Conservation (phyloP, 2,113 vertebrate species). For the Bos javanicus region DNA sequence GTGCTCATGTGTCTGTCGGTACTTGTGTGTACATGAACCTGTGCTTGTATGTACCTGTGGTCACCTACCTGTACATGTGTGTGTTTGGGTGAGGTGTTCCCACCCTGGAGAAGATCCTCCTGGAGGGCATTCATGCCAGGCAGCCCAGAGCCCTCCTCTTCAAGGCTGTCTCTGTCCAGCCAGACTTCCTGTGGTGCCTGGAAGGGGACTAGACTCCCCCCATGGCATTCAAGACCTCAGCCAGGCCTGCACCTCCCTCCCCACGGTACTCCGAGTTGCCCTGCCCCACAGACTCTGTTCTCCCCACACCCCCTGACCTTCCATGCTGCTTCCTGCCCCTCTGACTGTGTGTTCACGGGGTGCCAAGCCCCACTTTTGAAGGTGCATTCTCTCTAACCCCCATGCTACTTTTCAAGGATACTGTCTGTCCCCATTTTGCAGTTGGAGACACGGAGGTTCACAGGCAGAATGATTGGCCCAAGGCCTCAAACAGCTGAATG, state of each 20-base stretch:
- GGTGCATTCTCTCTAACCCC: background rate
- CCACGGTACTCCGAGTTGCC: fast-evolving
- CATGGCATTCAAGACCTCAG: background rate
- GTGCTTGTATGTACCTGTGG: background rate
- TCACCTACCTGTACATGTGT: fast-evolving
- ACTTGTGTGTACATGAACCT: background rate
- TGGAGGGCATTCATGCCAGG: background rate
- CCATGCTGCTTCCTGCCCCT: background rate
- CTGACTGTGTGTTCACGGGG: background rate
- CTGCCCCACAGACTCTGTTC: background rate
- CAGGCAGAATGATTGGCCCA: background rate
- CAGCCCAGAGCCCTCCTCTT: background rate
- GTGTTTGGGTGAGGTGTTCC: background rate
- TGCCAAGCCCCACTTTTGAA: background rate
- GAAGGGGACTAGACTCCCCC: background rate
- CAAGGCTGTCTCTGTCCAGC: background rate
- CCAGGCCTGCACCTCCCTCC: background rate
- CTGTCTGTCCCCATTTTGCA: background rate
- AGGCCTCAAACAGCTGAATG: background rate
- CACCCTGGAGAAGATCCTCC: background rate
- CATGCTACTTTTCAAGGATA: background rate
- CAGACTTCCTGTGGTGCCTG: background rate
- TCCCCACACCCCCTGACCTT: background rate
- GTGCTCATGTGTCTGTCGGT: fast-evolving
- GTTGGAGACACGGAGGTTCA: background rate